Evolutionary conservation across 2,797 vertebrate genomes (phyloP).

Genomic region (Tragelaphus eurycerus): DNA sequence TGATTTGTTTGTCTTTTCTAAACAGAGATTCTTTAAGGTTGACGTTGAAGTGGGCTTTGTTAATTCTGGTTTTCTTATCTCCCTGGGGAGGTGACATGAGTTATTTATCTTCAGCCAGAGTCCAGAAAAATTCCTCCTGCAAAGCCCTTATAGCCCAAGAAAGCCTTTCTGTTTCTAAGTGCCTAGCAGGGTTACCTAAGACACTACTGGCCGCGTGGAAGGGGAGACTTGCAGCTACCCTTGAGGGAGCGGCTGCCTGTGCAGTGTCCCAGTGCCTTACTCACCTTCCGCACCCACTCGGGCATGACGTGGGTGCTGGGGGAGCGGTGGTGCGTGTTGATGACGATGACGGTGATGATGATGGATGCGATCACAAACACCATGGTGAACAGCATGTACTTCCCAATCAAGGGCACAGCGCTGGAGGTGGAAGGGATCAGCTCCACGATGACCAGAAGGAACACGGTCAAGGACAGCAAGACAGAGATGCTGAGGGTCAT

Average conservation of each 20-base stretch:
- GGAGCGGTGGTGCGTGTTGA: constrained; percentile 97
- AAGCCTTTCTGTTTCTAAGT: not conserved
- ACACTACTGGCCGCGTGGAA: accelerated
- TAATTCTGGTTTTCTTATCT: not conserved
- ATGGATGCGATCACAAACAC: constrained; percentile 97
- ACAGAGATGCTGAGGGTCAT: constrained; percentile 99
- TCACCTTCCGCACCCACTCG: constrained; percentile 94
- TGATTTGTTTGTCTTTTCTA: not conserved
- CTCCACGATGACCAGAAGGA: constrained; percentile 97
- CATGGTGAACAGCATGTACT: constrained; percentile 99
- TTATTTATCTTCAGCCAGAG: not conserved
- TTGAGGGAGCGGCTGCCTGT: accelerated
- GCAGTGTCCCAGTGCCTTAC: not conserved
- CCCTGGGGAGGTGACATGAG: not conserved
- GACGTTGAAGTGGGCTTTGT: not conserved
- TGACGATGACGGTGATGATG: constrained; percentile 97
- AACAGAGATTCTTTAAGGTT: not conserved
- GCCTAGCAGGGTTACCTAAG: not conserved
- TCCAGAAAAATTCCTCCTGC: not conserved
- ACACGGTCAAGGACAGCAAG: constrained; percentile 95
- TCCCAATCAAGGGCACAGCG: constrained; percentile 95
- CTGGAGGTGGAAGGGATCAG: constrained; percentile 98
- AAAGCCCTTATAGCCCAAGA: not conserved
- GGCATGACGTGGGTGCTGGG: constrained; percentile 98
- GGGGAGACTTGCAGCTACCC: not conserved